Conservation (phyloP, 2,113 vertebrate genomes). For the Sminthopsis crassicaudata region DNA sequence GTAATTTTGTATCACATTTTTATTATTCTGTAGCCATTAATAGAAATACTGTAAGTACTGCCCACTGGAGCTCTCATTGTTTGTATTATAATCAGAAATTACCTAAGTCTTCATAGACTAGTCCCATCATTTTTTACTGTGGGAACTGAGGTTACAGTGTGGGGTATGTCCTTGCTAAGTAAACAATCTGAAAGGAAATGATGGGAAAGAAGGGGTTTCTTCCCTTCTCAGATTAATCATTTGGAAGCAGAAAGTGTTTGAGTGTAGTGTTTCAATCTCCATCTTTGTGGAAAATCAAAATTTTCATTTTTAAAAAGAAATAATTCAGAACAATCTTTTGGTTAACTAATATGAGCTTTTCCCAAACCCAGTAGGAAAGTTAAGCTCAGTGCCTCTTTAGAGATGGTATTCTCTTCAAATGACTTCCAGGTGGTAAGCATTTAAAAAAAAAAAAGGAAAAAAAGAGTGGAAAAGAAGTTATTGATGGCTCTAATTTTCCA, state of each 20-base stretch:
- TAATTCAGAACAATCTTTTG: conserved; percentile 50
- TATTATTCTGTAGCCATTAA: conserved; percentile 47
- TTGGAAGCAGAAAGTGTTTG: conserved; percentile 66
- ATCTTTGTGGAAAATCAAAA: conserved; percentile 52
- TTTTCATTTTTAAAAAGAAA: conserved; percentile 56
- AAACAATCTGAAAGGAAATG: conserved; percentile 76
- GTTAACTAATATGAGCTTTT: conserved; percentile 40
- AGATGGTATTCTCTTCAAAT: conserved; percentile 25
- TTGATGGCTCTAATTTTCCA: neutral
- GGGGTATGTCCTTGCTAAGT: conserved; percentile 74
- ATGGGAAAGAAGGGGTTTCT: conserved; percentile 68
- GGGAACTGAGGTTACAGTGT: conserved; percentile 79
- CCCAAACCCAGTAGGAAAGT: conserved; percentile 6
- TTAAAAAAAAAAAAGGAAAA: neutral
- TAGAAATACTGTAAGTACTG: conserved; percentile 65
- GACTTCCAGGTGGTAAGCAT: conserved; percentile 53
- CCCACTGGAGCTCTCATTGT: conserved; percentile 56
- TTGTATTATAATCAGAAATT: conserved; percentile 61
- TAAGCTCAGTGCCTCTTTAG: conserved; percentile 53
- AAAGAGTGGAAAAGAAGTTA: neutral
- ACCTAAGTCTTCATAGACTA: conserved; percentile 65
- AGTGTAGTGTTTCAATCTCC: conserved; percentile 60
- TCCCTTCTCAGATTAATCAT: conserved; percentile 70
- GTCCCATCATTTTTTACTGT: conserved; percentile 78
- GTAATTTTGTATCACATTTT: conserved; percentile 31